Evolutionary conservation across 1,140 invertebrate genomes (phyloP), one percentile per base, ranked within the genome.

Genomic region (Magallana angulata): DNA sequence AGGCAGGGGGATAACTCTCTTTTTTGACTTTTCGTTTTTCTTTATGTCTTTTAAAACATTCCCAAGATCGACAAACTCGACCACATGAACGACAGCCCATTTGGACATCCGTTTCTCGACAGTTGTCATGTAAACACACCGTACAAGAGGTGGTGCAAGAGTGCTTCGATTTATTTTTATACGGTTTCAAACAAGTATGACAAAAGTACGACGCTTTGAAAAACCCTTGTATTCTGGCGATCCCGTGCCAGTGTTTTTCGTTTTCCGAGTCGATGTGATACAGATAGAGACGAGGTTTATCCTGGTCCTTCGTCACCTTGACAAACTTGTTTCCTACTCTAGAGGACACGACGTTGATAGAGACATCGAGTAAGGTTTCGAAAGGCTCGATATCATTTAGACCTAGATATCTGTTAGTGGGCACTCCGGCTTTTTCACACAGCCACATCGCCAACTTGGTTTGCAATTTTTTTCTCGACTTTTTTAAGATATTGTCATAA

Each of bases 251-350:
- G 58, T 85, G 87, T 62, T 82, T 80, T 36, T 58, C 68, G 11
- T 80, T 58, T 59, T 84, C 82, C 30, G 64, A 16, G 5, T 81
- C 87, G 2, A 88, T 71, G 5, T 84, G 62, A 81, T 88, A 88
- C n/a, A 88, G 7, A 82, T 84, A 88, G 14, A 88, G 71, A 36
- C 86, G 76, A 8, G 71, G 68, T 30, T 64, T 81, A 16, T 24
- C 48, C 48, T 62, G 57, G 36, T 82, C 57, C 24, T 85, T 59
- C 12, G 84, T 59, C 30, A 85, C 76, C 64, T 80, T 71, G 4
- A 88, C 16, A 57, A 88, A 88, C 14, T 85, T 64, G 60, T 88
- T 88, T n/a, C 87, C 87, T 56, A 85, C 57, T 82, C 56, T 85
- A 8, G 84, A 60, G 1, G 84, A 82, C 14, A 88, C 76, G 56